Base-by-base conservation (phyloP, 2,888 invertebrate species). In the Acleris laterana region DNA sequence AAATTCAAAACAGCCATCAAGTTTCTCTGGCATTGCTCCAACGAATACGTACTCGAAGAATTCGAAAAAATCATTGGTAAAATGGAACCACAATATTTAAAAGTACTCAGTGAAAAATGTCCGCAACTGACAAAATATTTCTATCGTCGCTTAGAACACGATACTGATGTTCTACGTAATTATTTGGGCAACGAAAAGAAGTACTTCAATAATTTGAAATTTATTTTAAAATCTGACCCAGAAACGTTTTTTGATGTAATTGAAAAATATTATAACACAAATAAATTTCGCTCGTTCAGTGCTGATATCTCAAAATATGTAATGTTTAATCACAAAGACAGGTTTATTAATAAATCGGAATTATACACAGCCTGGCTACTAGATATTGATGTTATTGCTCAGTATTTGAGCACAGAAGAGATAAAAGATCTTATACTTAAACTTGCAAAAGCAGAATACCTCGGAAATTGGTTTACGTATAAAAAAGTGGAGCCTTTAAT, bases 1-100 rank as follows among this genome's bases (percentile, higher is more conserved):
- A 56, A 64, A 25, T 55, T 56, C 13, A 48, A 68, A 44, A 46
- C 32, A 28, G 63, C 68, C 3, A n/a, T 63, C 1, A 44, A 55
- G 32, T 69, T 68, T 55, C 59, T 69, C 32, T 57, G 60, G 48
- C 56, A 64, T 44, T 68, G 69, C 53, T 68, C 25, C 5, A 25
- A 25, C 25, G 25, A 25, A 25, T 25, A 25, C 5, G 5, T 25
- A 25, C 5, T 25, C 64, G 48, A 53, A 19, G 63, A 64, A 48
- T 64, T 56, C 6, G 16, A 38, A 3, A 53, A 38, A 19, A 51
- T 64, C n/a, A 38, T 59, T 3, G 46, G 52, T 1, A 59, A 16
- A 59, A 53, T 59, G 38, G 58, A 52, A 46, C 52, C 59, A 59
- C 48, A 38, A 3, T 38, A 64, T 16, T 46, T 64, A 1, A 64